phyloP scores from a whole-genome alignment of 1,140 invertebrate genomes.

The Bombyx mandarina region DNA sequence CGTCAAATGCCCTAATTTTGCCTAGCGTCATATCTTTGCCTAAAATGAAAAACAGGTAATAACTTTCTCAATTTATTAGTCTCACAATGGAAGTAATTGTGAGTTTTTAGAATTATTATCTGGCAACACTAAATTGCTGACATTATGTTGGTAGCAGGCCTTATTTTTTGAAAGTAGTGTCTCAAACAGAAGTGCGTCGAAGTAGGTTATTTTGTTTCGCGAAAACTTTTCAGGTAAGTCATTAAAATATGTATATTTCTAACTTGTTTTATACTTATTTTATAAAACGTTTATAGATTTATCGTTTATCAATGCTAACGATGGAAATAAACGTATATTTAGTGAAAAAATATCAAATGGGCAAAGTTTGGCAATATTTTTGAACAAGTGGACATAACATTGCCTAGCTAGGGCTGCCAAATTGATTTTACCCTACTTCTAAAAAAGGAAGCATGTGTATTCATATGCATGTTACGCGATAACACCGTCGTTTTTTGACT shows the following conservation, averaged over 20 bases:
- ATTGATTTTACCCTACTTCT: neutral
- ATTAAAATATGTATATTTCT: slow-evolving; percentile 4
- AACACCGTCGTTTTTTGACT: neutral
- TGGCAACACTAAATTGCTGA: neutral
- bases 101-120: no score
- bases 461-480: neutral
- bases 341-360: neutral
- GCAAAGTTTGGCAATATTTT: slow-evolving; percentile 5
- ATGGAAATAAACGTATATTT: slow-evolving; percentile 1
- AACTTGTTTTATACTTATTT: slow-evolving; percentile 4
- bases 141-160: slow-evolving; percentile 3
- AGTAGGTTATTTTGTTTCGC: slow-evolving; percentile 1
- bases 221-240: slow-evolving; percentile 7
- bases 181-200: slow-evolving; percentile 1
- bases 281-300: slow-evolving; percentile 5
- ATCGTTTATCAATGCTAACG: slow-evolving; percentile 1
- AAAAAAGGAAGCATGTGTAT: slow-evolving; percentile 1
- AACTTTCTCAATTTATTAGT: no score
- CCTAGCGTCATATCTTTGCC: no score
- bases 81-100: no score
- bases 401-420: slow-evolving; percentile 1
- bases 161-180: slow-evolving; percentile 4
- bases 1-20: no score
- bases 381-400: neutral
- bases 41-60: no score